Conservation (phyloP, 1,140 invertebrate genomes). For the Acromyrmex heyeri region DNA sequence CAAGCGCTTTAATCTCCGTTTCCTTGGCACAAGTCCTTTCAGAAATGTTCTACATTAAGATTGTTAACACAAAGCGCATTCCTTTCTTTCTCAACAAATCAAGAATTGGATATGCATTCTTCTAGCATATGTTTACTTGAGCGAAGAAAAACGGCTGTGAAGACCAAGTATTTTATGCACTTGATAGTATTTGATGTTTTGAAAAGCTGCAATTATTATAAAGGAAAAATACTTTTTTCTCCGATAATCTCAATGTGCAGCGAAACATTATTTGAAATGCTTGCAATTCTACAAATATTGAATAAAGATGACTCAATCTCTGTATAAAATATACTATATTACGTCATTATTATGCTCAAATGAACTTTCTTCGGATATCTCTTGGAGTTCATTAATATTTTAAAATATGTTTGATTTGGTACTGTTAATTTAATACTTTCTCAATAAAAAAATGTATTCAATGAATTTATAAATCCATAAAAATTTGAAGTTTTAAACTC, state of each 20-base stretch:
- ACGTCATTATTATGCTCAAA: background rate
- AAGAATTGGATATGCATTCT: conserved; percentile 49
- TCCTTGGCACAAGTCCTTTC: conserved; percentile 56
- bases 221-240: background rate
- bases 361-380: background rate
- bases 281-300: conserved; percentile 4
- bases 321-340: conserved; percentile 18
- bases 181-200: conserved; percentile 26
- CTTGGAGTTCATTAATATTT: background rate
- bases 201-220: background rate
- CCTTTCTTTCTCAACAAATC: conserved; percentile 24
- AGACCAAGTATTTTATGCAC: conserved; percentile 20
- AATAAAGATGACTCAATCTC: background rate
- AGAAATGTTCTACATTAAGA: conserved; percentile 63
- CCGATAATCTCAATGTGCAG: conserved; percentile 4
- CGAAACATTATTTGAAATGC: conserved; percentile 20
- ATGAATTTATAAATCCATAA: background rate
- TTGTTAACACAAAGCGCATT: conserved; percentile 55
- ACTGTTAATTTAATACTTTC: background rate
- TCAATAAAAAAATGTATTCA: background rate
- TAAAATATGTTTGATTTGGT: background rate
- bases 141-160: conserved; percentile 15
- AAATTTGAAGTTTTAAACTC: background rate
- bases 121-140: conserved; percentile 19
- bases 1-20: conserved; percentile 61